phyloP scores from a whole-genome alignment of 2,797 vertebrate species.

The Sebastes oblongus region DNA sequence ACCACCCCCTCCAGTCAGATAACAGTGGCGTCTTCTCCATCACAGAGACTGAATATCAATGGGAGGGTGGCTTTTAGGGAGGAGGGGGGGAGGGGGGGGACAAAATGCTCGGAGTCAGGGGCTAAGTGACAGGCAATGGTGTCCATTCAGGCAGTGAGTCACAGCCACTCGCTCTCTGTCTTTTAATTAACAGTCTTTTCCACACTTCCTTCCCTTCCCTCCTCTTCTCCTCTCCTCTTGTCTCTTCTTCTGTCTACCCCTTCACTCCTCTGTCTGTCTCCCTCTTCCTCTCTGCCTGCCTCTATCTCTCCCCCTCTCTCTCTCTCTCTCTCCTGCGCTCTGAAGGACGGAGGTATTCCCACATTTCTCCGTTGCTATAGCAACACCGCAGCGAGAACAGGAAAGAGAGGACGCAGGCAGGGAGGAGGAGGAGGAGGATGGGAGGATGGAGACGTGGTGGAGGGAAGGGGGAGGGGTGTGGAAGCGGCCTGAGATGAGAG shows the following conservation, averaged over 20 bases:
- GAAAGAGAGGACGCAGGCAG: conserved; percentile 76
- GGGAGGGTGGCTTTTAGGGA: conserved; percentile 45
- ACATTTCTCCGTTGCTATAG: conserved; percentile 87
- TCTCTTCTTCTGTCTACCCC: conserved; percentile 44
- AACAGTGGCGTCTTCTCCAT: conserved; percentile 55
- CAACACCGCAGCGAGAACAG: conserved; percentile 84
- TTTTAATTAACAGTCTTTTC: conserved; percentile 73
- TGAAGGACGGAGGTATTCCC: conserved; percentile 88
- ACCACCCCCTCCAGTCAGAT: conserved; percentile 39
- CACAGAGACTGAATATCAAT: conserved; percentile 68
- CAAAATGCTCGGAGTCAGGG: conserved; percentile 52
- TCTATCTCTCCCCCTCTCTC: conserved; percentile 19
- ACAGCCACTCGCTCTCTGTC: conserved; percentile 49
- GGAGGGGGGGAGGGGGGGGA: not conserved
- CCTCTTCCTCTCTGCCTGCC: conserved; percentile 21
- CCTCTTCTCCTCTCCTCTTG: conserved; percentile 16
- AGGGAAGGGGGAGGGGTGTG: conserved; percentile 41
- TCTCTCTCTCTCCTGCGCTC: conserved; percentile 44
- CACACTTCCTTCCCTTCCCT: conserved; percentile 33
- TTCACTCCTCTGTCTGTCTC: conserved; percentile 43
- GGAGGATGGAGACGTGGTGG: conserved; percentile 57
- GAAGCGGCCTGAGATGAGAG: conserved; percentile 58
- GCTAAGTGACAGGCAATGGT: conserved; percentile 68
- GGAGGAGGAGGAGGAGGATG: conserved; percentile 35
- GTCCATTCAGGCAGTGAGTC: conserved; percentile 64